Base-by-base conservation (phyloP, 1,140 invertebrate genomes). In the Octopus bimaculoides region DNA sequence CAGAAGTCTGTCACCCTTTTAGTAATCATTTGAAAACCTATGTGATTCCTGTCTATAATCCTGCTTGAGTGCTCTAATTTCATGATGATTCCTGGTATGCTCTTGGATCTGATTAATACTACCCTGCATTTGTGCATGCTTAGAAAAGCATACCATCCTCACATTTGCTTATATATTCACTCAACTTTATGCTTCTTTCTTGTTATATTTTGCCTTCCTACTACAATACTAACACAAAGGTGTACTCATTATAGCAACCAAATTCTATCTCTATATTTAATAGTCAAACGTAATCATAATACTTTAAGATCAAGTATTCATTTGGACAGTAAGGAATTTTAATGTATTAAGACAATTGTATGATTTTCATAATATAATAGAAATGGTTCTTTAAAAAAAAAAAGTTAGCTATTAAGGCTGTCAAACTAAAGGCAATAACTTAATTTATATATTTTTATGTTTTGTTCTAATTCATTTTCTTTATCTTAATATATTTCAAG, bases 231-330 rank as follows among this genome's bases (percentile, higher is more conserved):
- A 71, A 71, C 66, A 14, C 66, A 71, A 71, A 71, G 66, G 17
- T 71, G 66, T 71, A 71, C 66, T 71, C 66, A 71, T 20, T 71
- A n/a, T 71, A 71, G 26, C 66, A 71, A 71, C 17, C 66, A 9
- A 17, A 71, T 14, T 17, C 26, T 41, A 41, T 41, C 26, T 41
- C 3, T 41, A 41, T 41, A 41, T 41, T 41, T 41, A 41, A 41
- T 41, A 41, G 26, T 41, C 26, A 41, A 41, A 41, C 26, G 3
- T 41, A 41, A 41, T 41, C 26, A 41, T 41, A 3, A 41, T 41
- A 41, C 26, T 41, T 41, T 41, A 0, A 41, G 26, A 41, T 41
- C 26, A 41, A 41, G 26, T 41, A 41, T 41, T 41, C 26, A 41
- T 41, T 41, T 41, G 26, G 3, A 41, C 26, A 41, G 26, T 41